Base-by-base conservation (phyloP, 2,797 vertebrate species). In the Diplodus puntazzo region DNA sequence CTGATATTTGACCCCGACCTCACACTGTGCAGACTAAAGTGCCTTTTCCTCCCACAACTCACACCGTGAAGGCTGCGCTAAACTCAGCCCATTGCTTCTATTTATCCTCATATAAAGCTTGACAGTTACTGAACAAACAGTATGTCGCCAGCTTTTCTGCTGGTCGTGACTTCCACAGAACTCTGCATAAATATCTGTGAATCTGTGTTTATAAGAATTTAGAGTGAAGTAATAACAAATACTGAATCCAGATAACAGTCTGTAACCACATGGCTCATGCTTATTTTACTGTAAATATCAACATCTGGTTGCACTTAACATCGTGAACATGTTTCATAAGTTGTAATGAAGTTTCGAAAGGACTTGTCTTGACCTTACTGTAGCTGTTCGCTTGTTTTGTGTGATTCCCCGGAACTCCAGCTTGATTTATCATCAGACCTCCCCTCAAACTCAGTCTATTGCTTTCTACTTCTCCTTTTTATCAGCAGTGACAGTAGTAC, bases 1-100 rank as follows among this genome's bases (percentile, higher is more conserved):
- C n/a, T 58, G 54, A 69, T 79, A 52, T 82, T 63, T 81, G 73
- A 87, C 79, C 71, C 39, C 52, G 62, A 82, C 77, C 60, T 79
- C 80, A 53, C 10, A 21, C 79, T 52, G 75, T 30, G 80, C 45
- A 23, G 55, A 61, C 61, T 52, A 59, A 78, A 69, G 30, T 63
- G 46, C 59, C 55, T 77, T 68, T 64, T 77, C 79, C 66, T 34
- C 80, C 67, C 70, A 82, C 85, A 52, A 39, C 34, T 76, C 58
- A 55, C 25, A 20, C 20, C 61, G 43, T 10, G 0, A 53, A 71
- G 21, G 23, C 39, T 46, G 43, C 69, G 52, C 23, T 53, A 30
- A 78, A 75, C 27, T 52, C 3, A 53, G 54, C 62, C 77, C 10
- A 49, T 25, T 59, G 48, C 42, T 55, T 80, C 83, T 14, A 62